Evolutionary conservation across 1,140 invertebrate genomes (phyloP).

Genomic region (Hylyphantes graminicola): DNA sequence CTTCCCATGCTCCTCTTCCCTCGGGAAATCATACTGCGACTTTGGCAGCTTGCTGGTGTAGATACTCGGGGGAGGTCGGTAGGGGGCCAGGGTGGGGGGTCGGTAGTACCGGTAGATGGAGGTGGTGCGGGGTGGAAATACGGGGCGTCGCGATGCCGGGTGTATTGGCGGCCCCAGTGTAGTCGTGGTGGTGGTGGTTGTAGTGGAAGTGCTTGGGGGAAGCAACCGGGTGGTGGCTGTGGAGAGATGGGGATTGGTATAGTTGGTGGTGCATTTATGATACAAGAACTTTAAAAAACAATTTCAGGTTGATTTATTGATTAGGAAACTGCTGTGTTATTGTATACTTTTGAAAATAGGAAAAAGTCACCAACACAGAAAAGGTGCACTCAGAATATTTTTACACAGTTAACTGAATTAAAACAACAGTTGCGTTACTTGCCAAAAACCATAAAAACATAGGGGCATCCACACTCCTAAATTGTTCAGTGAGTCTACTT

Average conservation of each 20-base stretch:
- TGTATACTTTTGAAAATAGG: no score
- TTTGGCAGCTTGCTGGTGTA: conserved; percentile 47
- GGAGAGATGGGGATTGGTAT: neutral
- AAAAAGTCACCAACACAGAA: no score
- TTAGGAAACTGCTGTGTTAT: no score
- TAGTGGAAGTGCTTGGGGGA: conserved; percentile 18
- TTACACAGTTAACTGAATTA: no score
- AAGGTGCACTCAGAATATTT: no score
- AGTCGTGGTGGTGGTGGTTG: neutral
- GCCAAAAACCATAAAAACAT: no score
- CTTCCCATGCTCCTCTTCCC: conserved; percentile 50
- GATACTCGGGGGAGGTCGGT: conserved; percentile 32
- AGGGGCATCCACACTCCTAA: no score
- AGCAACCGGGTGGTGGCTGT: conserved; percentile 23
- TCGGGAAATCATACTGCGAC: conserved; percentile 37
- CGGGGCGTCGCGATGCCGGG: neutral
- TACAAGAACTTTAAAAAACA: no score
- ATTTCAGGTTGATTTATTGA: no score
- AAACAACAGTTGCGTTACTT: no score
- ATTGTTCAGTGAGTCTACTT: no score
- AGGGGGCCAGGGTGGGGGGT: conserved; percentile 35
- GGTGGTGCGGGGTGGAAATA: conserved; percentile 6
- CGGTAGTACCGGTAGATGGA: conserved; percentile 34
- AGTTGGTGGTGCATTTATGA: neutral
- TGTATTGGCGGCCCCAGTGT: neutral